Evolutionary conservation across 2,888 invertebrate species (phyloP).

Genomic region (Drosophila fulvimacula): DNA sequence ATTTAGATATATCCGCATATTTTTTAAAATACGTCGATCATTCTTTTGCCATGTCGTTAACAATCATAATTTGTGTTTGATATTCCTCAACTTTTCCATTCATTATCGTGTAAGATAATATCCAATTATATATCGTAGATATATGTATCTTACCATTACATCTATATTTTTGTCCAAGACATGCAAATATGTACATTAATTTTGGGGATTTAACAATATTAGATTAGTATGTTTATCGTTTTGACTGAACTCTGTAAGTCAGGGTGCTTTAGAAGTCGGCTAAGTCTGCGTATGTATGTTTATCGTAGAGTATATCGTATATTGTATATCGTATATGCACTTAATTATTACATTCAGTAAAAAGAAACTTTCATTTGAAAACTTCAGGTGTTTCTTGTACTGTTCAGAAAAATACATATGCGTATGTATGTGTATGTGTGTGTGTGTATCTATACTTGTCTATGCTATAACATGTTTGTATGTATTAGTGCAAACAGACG

Average conservation of each 20-base stretch:
- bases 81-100: slow-evolving; percentile 2
- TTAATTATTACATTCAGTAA: slow-evolving; percentile 67
- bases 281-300: slow-evolving; percentile 54
- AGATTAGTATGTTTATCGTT: slow-evolving; percentile 23
- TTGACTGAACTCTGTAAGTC: slow-evolving; percentile 27
- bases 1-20: slow-evolving; percentile 5
- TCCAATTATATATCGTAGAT: slow-evolving; percentile 15
- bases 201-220: slow-evolving; percentile 60
- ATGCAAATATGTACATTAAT: slow-evolving; percentile 43
- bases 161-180: slow-evolving; percentile 38
- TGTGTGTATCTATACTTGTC: slow-evolving; percentile 7
- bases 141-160: slow-evolving; percentile 21
- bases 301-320: slow-evolving; percentile 52
- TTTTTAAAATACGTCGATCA: slow-evolving; percentile 13
- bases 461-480: slow-evolving; percentile 21
- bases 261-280: slow-evolving; percentile 64
- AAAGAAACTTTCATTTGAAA: slow-evolving; percentile 84
- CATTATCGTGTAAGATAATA: slow-evolving; percentile 4
- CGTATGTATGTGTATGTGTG: slow-evolving; percentile 29
- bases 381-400: slow-evolving; percentile 85
- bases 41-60: background rate
- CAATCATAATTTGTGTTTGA: slow-evolving; percentile 4
- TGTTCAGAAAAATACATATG: slow-evolving; percentile 79
- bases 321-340: slow-evolving; percentile 62
- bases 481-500: slow-evolving; percentile 22